Evolutionary conservation across 2,113 vertebrate genomes (phyloP), one percentile per base, ranked within the genome.

Genomic region (Prinia subflava): DNA sequence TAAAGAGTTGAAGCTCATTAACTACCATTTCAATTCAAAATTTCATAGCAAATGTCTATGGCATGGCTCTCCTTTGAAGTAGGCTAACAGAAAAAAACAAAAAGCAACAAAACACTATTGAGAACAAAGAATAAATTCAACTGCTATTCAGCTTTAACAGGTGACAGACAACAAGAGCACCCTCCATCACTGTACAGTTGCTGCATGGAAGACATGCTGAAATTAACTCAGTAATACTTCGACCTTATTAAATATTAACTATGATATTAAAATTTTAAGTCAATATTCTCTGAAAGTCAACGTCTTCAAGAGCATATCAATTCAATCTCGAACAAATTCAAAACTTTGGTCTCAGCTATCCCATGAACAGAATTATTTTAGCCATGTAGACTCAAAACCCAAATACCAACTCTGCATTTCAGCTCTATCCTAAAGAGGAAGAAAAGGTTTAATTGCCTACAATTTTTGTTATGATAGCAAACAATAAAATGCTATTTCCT

Each of bases 21-120:
- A 55, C 28, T 39, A 84, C 22, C 42, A 37, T 12, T 67, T 65
- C 37, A 62, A 55, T 19, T 9, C 19, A 79, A 78, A 92, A 67
- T 10, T 49, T 44, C 28, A 19, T 1, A 31, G n/a, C 13, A 85
- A 78, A 41, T 63, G 13, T 52, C 46, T 39, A 4, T 2, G 7
- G 28, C 6, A 22, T 15, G 30, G 69, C 14, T 67, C 17, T 85
- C 37, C 70, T 13, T 22, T 63, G 16, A 85, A 64, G 16, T 1
- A 69, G 7, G 18, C 21, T 53, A 85, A 74, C 6, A 85, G 44
- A 71, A 88, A 79, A 79, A 71, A 55, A 15, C 13, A 55, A 41
- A 70, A n/a, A 2, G 0, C 31, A 84, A 31, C 8, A 44, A 79
- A 62, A 3, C 1, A 33, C 25, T 53, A 24, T 0, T 6, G 22